Conservation (phyloP, 2,113 vertebrate species). For the Caranx melampygus region DNA sequence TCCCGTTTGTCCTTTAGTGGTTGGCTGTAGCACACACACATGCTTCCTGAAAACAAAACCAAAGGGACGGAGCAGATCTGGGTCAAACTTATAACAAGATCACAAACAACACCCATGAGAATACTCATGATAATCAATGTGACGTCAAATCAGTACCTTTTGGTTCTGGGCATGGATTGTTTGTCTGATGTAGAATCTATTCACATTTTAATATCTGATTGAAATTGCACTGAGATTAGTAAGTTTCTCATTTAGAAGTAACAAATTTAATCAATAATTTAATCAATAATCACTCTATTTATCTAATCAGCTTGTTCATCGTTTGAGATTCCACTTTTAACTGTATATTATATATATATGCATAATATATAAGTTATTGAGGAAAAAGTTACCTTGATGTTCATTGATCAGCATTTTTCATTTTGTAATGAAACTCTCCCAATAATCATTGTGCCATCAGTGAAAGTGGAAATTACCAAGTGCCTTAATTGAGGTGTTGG, state of each 20-base stretch:
- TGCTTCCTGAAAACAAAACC: conserved; percentile 84
- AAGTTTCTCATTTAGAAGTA: background rate
- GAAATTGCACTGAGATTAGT: no score
- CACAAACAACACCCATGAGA: background rate
- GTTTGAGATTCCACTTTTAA: background rate
- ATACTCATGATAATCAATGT: background rate
- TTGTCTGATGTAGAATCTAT: no score
- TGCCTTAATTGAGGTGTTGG: background rate
- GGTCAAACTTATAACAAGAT: conserved; percentile 6
- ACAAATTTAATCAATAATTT: background rate
- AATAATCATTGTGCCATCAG: background rate
- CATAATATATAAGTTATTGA: no score
- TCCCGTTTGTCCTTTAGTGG: conserved; percentile 76
- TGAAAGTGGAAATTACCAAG: background rate
- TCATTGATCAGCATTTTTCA: background rate
- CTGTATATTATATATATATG: no score
- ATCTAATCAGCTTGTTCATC: no score
- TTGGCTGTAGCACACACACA: conserved; percentile 90
- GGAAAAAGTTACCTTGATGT: no score
- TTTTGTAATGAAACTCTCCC: background rate
- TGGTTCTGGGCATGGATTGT: no score
- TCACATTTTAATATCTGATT: no score
- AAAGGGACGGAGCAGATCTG: background rate
- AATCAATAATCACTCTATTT: background rate
- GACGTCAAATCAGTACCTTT: background rate